These are phyloP conservation scores for Darevskia mixta DNA, from an alignment of 2,797 vertebrate genomes.

Conservation along the genomic window DNA sequence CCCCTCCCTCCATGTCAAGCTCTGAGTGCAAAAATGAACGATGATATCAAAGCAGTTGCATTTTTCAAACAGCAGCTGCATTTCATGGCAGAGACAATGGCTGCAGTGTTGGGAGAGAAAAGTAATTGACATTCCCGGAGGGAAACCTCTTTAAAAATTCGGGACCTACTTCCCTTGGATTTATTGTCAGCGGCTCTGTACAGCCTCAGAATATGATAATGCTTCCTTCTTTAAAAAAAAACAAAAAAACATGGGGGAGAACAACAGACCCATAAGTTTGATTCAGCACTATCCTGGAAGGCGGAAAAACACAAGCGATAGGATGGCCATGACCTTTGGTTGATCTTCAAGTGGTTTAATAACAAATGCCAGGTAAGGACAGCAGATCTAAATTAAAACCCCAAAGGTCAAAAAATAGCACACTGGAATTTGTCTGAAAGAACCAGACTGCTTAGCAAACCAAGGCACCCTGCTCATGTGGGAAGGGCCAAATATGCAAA, in stretches of 20 bases:
- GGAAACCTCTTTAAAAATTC: constrained; percentile 64
- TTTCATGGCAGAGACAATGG: constrained; percentile 14
- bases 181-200: constrained; percentile 51
- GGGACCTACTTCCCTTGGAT: constrained; percentile 49
- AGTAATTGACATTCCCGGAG: constrained; percentile 64
- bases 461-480: background rate
- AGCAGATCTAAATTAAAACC: constrained; percentile 12
- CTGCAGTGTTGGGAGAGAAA: constrained; percentile 41
- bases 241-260: constrained; percentile 2
- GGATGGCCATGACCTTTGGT: background rate
- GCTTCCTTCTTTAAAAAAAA: background rate
- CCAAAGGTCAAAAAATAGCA: background rate
- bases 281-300: background rate
- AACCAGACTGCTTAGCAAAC: constrained; percentile 2
- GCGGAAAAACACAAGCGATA: background rate
- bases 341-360: constrained; percentile 20
- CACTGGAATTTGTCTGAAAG: background rate
- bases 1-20: background rate
- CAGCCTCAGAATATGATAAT: constrained; percentile 47
- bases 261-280: constrained; percentile 42
- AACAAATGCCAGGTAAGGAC: background rate
- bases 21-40: background rate
- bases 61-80: constrained; percentile 23
- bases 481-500: background rate
- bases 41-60: background rate